Conservation (phyloP, 2,888 invertebrate genomes). For the Bellardia bayeri region DNA sequence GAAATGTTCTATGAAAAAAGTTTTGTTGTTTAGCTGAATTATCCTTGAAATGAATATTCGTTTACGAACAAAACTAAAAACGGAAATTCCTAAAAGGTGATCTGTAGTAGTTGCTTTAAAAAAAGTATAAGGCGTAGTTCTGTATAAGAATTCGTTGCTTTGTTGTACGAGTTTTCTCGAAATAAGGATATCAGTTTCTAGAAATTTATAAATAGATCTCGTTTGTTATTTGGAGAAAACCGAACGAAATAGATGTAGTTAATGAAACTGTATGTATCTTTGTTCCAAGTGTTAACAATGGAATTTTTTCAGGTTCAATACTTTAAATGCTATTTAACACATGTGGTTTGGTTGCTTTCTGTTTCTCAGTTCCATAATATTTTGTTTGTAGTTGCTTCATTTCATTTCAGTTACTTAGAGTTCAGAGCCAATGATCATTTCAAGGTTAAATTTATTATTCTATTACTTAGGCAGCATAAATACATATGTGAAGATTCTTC, state of each 20-base stretch:
- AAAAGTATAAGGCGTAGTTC: not conserved
- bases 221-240: not conserved
- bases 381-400: constrained; percentile 21
- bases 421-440: constrained; percentile 51
- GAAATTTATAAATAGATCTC: constrained; percentile 19
- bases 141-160: not conserved
- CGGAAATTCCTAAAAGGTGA: constrained; percentile 7
- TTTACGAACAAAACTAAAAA: not conserved
- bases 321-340: not conserved
- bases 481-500: constrained; percentile 2
- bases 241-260: not conserved
- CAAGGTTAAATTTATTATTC: constrained; percentile 51
- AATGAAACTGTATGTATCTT: not conserved
- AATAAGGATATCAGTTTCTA: constrained; percentile 21
- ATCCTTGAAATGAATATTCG: constrained; percentile 33
- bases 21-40: constrained; percentile 11
- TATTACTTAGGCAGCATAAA: not conserved
- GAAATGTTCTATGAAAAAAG: not conserved
- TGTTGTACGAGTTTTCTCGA: not conserved
- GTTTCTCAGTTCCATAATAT: constrained; percentile 39
- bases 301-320: not conserved
- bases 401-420: not conserved
- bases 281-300: constrained; percentile 28
- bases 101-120: not conserved
- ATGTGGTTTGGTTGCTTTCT: constrained; percentile 8